These are phyloP conservation scores for Acipenser oxyrinchus DNA, from an alignment of 2,797 vertebrate species.

Conservation along the genomic window DNA sequence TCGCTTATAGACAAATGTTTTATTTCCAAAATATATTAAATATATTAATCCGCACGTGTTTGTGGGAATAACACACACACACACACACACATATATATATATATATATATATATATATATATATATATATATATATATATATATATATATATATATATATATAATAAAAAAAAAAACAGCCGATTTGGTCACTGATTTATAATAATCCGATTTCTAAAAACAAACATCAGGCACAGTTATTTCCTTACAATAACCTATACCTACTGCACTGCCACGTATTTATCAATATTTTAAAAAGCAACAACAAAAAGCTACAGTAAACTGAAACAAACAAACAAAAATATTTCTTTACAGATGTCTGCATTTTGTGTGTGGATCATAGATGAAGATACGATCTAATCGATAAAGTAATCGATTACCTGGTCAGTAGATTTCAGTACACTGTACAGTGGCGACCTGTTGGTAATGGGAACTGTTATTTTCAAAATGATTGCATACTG, in stretches of 20 bases:
- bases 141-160: slow-evolving; percentile 6
- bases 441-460: slow-evolving; percentile 40
- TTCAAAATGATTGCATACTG: neutral
- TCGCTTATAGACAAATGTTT: no score
- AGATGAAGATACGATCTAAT: slow-evolving; percentile 37
- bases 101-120: neutral
- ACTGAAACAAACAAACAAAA: no score
- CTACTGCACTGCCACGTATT: no score
- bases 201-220: no score
- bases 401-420: slow-evolving; percentile 47
- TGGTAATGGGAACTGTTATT: slow-evolving; percentile 15
- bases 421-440: slow-evolving; percentile 42
- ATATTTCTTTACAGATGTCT: slow-evolving; percentile 46
- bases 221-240: no score
- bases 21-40: no score
- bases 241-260: no score
- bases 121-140: slow-evolving; percentile 4
- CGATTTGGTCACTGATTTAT: neutral
- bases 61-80: neutral
- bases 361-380: slow-evolving; percentile 40
- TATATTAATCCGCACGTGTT: no score
- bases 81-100: neutral
- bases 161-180: neutral
- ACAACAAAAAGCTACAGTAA: no score
- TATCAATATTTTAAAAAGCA: no score